Conservation (phyloP, 2,888 invertebrate genomes). For the Blera fallax region DNA sequence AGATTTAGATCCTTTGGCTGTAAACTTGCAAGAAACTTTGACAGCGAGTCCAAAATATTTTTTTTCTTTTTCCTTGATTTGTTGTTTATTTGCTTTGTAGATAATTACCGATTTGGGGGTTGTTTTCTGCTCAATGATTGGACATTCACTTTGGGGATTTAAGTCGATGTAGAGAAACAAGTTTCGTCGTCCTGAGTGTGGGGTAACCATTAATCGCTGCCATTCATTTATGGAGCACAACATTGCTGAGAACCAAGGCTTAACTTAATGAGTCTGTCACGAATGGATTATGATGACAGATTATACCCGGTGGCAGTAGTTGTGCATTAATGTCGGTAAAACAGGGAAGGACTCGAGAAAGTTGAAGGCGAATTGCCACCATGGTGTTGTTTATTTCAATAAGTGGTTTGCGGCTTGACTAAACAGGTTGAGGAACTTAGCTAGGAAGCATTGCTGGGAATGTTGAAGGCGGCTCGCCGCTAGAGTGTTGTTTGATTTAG, state of each 20-base stretch:
- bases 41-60: conserved; percentile 2
- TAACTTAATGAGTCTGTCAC: conserved; percentile 63
- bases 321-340: not conserved
- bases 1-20: conserved; percentile 24
- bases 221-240: conserved; percentile 16
- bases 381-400: not conserved
- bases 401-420: conserved; percentile 1
- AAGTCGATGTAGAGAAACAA: conserved; percentile 16
- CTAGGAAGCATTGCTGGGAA: no score
- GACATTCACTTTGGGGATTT: conserved; percentile 67
- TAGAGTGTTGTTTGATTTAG: no score
- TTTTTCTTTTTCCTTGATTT: not conserved
- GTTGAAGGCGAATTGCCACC: not conserved
- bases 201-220: conserved; percentile 35
- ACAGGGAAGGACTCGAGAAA: not conserved
- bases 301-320: conserved; percentile 35
- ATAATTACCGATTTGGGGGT: conserved; percentile 62
- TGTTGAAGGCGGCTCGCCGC: no score
- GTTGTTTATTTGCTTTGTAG: no score
- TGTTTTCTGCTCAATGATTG: conserved; percentile 50
- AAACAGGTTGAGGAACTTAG: not conserved
- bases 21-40: not conserved
- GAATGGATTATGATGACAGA: conserved; percentile 64
- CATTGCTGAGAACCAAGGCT: conserved; percentile 27
- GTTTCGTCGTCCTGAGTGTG: conserved; percentile 53